Base-by-base conservation (phyloP, 2,888 invertebrate species). In the Andrena dorsata region DNA sequence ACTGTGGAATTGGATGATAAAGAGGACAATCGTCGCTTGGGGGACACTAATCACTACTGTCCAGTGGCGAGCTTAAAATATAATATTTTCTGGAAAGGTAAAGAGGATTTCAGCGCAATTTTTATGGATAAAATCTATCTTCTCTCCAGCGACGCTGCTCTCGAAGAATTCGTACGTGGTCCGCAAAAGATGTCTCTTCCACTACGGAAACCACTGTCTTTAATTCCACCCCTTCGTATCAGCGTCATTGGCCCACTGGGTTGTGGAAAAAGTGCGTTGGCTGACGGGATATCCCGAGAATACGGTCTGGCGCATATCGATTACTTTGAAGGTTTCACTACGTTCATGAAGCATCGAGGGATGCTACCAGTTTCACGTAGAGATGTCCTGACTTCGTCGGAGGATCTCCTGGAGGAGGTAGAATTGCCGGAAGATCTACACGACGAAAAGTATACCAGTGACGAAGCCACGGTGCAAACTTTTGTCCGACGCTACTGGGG, bases 41-140 rank as follows among this genome's bases (percentile, higher is more conserved):
- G 96, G n/a, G 95, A 95, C 90, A 95, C 95, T 1, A 94, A 94
- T 82, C 88, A 94, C 86, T 96, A 95, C 88, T 96, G 96, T 89
- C 96, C 96, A 0, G 94, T 96, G 47, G 94, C 95, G n/a, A 95
- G 95, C 88, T 92, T 93, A 74, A 94, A 95, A 56, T 90, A 95
- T 85, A 94, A 94, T 58, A 94, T 96, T 10, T 90, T 96, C 26
- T 95, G 96, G 95, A 95, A 94, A 92, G 96, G 96, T n/a, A 95
- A 95, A 91, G 92, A 95, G 60, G 94, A 95, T 75, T 95, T 94
- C 86, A 91, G 94, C 26, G 93, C 94, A 0, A 94, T 94, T 86
- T 95, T 95, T 86, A 93, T 95, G 83, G 95, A 95, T 78, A 95
- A 95, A 92, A 83, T 95, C 1, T 95, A 96, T 91, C 94, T 94